Base-by-base conservation (phyloP, 2,113 vertebrate species). In the Oreotrochilus melanogaster region DNA sequence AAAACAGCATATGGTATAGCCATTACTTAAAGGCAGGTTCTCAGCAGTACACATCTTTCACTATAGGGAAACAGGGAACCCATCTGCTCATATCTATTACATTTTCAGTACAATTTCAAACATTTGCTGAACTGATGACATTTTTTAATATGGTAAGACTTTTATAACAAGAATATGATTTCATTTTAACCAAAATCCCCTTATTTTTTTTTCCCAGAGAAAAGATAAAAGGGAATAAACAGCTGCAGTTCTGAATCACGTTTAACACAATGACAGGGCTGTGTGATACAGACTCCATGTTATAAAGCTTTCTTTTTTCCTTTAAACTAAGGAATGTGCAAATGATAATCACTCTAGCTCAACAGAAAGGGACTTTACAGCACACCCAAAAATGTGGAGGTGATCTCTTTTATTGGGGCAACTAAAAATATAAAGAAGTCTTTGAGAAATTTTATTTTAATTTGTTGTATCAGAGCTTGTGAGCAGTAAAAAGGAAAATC, bases 361-460 rank as follows among this genome's bases (percentile, higher is more conserved):
- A 57, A 85, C 84, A 92, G 88, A 94, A 80, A 94, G 89, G 78
- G 79, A 83, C 37, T 92, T 97, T 95, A 91, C 37, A 93, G 89
- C 53, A 60, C 60, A 69, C 65, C 53, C 69, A 64, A 93, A 89
- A 93, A 89, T 2, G n/a, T 92, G 60, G 65, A 94, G 94, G 91
- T 88, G 89, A 92, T 88, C 66, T 69, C 79, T 90, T 97, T 97
- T 95, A 97, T 92, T 93, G 78, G 81, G 81, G 88, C n/a, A 95
- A 81, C 78, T 53, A 80, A 93, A 97, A 94, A 94, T 96, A 89
- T 82, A 97, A 95, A 94, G 91, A 69, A 67, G 67, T 67, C 70
- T 89, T 96, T 92, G 91, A 96, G 87, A 95, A 92, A 95, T 97
- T 97, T 96, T 95, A 94, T 97, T 96, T 94, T 86, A 95, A 96